Percentiles rank a stretch among this genome's conserved stretches.
These are phyloP conservation scores for Diceros bicornis DNA, from an alignment of 2,797 vertebrate species.

Conservation along the genomic window DNA sequence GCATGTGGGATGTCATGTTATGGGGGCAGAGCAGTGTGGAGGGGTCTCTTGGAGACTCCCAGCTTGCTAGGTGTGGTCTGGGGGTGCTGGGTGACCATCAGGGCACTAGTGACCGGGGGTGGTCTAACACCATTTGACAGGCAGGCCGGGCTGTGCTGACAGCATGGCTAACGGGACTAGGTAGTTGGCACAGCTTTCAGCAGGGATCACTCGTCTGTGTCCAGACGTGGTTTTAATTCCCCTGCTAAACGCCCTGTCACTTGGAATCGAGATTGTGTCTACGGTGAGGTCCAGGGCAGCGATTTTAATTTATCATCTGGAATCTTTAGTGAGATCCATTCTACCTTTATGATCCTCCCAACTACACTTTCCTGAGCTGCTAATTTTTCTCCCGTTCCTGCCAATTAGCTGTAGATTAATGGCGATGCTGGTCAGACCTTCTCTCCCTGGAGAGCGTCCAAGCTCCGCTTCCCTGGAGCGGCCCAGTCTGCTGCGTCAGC, in stretches of 20 bases:
- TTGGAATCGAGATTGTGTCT: background rate
- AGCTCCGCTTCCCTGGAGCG: background rate
- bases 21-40: background rate
- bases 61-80: background rate
- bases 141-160: background rate
- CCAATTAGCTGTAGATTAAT: constrained; percentile 85
- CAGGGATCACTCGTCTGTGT: constrained; percentile 54
- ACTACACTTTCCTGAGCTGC: constrained; percentile 82
- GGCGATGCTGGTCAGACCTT: background rate
- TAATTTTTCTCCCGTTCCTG: constrained; percentile 83
- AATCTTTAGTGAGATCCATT: constrained; percentile 72
- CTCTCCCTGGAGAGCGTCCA: constrained; percentile 61
- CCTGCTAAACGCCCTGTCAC: constrained; percentile 59
- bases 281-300: constrained; percentile 48
- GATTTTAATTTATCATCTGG: constrained; percentile 63
- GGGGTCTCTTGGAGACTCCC: background rate
- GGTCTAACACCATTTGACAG: background rate
- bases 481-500: rapidly evolving
- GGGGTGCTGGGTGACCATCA: background rate
- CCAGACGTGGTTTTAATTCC: constrained; percentile 50
- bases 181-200: constrained; percentile 50
- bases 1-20: background rate
- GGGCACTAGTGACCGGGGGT: background rate
- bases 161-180: constrained; percentile 27
- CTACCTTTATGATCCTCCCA: background rate